Evolutionary conservation across 2,797 vertebrate genomes (phyloP).

Genomic region (Onychomys torridus): DNA sequence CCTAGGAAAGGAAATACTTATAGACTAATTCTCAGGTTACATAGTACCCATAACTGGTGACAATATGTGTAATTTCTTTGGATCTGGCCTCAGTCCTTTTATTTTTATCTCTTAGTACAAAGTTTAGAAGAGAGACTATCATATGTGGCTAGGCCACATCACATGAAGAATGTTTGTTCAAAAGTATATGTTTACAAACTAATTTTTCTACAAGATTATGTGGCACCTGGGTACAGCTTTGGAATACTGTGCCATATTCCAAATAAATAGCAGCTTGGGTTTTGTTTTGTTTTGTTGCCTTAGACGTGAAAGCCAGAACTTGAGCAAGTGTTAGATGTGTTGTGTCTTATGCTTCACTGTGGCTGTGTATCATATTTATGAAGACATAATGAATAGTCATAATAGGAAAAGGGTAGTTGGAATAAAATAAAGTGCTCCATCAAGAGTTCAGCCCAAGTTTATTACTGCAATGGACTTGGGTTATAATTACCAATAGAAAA

Average conservation of each 20-base stretch:
- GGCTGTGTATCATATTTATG: conserved; percentile 74
- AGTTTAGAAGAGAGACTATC: not conserved
- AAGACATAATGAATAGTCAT: conserved; percentile 74
- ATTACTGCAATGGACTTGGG: conserved; percentile 73
- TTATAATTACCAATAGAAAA: conserved; percentile 79
- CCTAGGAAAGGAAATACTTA: not conserved
- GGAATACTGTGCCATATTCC: not conserved
- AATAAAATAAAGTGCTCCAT: conserved; percentile 80
- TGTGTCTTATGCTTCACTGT: conserved; percentile 47
- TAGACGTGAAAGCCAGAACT: not conserved
- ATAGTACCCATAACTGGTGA: not conserved
- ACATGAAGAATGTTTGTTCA: not conserved
- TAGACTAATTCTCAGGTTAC: not conserved
- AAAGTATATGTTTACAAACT: not conserved
- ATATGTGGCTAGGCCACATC: not conserved
- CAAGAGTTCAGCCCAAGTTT: conserved; percentile 79
- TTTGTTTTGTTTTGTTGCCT: not conserved
- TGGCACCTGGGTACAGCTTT: not conserved
- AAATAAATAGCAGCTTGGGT: conserved; percentile 47
- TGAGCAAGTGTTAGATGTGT: conserved; percentile 26
- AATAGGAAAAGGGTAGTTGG: conserved; percentile 80
- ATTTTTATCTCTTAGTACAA: not conserved
- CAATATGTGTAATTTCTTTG: not conserved
- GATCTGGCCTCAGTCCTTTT: not conserved
- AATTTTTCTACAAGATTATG: not conserved